These are phyloP conservation scores for Hycleus cichorii DNA, from an alignment of 1,140 invertebrate species.

Conservation along the genomic window DNA sequence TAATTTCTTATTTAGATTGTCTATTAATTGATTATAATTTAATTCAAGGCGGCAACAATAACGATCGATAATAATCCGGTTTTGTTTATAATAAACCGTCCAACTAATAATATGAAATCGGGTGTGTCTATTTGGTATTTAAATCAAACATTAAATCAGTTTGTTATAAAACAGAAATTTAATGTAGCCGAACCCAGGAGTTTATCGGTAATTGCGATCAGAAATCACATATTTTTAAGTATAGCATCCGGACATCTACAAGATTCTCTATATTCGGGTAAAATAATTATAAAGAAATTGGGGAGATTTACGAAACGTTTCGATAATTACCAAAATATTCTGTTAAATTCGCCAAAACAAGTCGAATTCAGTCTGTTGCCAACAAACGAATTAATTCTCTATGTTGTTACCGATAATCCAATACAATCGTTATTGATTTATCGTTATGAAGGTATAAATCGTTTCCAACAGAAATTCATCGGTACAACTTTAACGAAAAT, in stretches of 20 bases:
- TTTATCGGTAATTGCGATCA: conserved; percentile 18
- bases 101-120: conserved; percentile 4
- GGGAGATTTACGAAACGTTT: conserved; percentile 14
- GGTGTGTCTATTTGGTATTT: conserved; percentile 23
- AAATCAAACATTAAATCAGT: conserved; percentile 11
- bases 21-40: neutral
- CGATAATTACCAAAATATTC: conserved; percentile 22
- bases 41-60: conserved; percentile 16
- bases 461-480: conserved; percentile 20
- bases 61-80: conserved; percentile 13
- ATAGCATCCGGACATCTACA: conserved; percentile 25
- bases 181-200: conserved; percentile 19
- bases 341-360: conserved; percentile 23
- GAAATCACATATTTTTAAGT: conserved; percentile 24
- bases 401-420: conserved; percentile 27
- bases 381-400: conserved; percentile 31
- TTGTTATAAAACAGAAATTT: conserved; percentile 21
- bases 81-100: conserved; percentile 19
- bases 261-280: conserved; percentile 24
- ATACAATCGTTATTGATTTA: conserved; percentile 25
- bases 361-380: conserved; percentile 29
- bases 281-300: conserved; percentile 23
- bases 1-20: too few species aligned
- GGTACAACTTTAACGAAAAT: conserved; percentile 17
- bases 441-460: conserved; percentile 26